Conservation (phyloP, 2,113 vertebrate genomes). For the Synodontis membranacea region DNA sequence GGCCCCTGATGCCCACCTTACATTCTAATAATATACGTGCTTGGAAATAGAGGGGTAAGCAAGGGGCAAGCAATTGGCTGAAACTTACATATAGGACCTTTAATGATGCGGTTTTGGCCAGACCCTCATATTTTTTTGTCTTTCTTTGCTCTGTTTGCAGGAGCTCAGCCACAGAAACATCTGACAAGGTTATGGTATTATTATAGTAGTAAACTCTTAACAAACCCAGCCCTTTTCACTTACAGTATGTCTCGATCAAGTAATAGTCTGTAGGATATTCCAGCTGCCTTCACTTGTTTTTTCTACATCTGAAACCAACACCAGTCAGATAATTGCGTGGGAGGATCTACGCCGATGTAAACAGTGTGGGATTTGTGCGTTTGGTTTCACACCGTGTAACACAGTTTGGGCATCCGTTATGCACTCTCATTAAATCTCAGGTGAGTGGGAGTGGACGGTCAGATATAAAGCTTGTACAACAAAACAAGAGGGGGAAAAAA, state of each 20-base stretch:
- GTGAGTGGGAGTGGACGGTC: neutral
- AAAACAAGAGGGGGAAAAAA: neutral
- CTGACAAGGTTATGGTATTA: neutral
- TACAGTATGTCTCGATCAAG: too few relatives aligned
- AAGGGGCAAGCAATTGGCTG: too few relatives aligned
- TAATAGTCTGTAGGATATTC: neutral
- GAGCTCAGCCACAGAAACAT: neutral
- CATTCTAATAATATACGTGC: too few relatives aligned
- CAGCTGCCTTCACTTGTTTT: neutral
- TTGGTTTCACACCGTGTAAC: neutral
- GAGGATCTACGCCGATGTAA: neutral
- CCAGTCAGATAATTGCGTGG: neutral
- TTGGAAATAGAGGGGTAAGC: too few relatives aligned
- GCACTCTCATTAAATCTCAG: neutral
- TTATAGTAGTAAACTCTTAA: neutral
- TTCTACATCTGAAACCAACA: neutral
- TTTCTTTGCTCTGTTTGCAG: neutral
- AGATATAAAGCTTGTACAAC: neutral
- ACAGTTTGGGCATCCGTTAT: neutral
- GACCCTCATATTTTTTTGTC: neutral
- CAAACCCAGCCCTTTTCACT: neutral
- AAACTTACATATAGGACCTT: too few relatives aligned
- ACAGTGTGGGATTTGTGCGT: neutral
- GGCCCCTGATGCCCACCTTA: too few relatives aligned
- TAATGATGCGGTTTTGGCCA: too few relatives aligned